Evolutionary conservation across 1,140 invertebrate species (phyloP), one percentile per base, ranked within the genome.

Genomic region (Calephelis nemesis): DNA sequence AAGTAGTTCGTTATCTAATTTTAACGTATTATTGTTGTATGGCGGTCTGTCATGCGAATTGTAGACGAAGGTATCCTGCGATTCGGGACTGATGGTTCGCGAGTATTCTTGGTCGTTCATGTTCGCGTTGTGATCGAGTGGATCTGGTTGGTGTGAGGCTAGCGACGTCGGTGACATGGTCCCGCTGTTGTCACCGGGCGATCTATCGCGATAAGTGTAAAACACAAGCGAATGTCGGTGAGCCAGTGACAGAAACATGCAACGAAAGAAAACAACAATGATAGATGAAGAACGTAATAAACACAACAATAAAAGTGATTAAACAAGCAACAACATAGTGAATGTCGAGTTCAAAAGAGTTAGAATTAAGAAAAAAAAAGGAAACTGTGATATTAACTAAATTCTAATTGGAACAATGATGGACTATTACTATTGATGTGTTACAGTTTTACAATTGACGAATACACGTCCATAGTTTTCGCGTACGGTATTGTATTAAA

Each of bases 21-120:
- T 92, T 60, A 91, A 74, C 45, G 85, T 89, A 74, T 91, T 92
- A 77, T 92, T 92, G 76, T 92, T 92, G 75, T 88, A 92, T 0
- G 85, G 85, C 62, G 83, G 72, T 11, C 78, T 76, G 65, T 84
- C 83, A 62, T 85, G 72, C 48, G 75, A 74, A 77, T 84, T 75
- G 76, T 89, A 87, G 62, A 67, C 72, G 69, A 90, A 91, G n/a
- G 82, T 78, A 71, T 89, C 87, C 73, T 90, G 87, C 9, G 85
- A 85, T 15, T 77, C 82, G 47, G 90, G 90, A 73, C 89, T 91
- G 72, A 81, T 79, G 48, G 91, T 79, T 11, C 87, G 73, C 67
- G 83, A 83, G 71, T 87, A 90, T 63, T 88, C 86, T 13, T 73
- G 75, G 62, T 83, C 84, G 70, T 71, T 83, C 15, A 77, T 82